Base-by-base conservation (phyloP, 2,797 vertebrate species). In the Buceros bicornis region DNA sequence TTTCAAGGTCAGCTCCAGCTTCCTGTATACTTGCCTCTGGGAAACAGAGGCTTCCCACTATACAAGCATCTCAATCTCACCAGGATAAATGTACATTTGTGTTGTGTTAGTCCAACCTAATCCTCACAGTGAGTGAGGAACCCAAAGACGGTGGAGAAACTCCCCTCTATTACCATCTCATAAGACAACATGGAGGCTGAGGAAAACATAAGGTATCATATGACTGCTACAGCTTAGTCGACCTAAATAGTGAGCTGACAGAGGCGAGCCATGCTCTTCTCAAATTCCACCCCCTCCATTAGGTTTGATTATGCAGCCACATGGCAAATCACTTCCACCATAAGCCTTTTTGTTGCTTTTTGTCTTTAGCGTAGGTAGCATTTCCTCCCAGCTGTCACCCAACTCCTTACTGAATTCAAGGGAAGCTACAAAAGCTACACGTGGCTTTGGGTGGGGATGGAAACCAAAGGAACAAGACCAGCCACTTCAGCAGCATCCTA, bases 401-500 rank as follows among this genome's bases (percentile, higher is more conserved):
- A 56, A 22, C 17, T 58, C 43, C 50, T 86, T 45, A 37, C 43
- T 56, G 51, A 83, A 84, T 48, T 76, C 73, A 62, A 65, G 47
- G 45, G 86, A 90, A 90, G 51, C 54, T 90, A 76, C 33, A 26
- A 48, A 54, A 79, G 61, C 33, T 33, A 53, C 82, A 67, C 0
- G 0, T 48, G 72, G 65, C 76, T 94, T 93, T 94, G 92, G 92
- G 96, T 58, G 85, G 85, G 47, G 90, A 72, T 42, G 29, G 35
- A 93, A 96, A 92, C 47, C 73, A 76, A 96, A 95, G 72, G 37
- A 93, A 83, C 65, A 72, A 88, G 48, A 73, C 29, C 67, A 92
- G 87, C 71, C 71, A 96, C 92, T 66, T 93, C 40, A 74, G 43
- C 54, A 79, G 95, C 93, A 95, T 72, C 96, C 93, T 95, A 79